These are phyloP conservation scores for Bombycilla garrulus DNA, from an alignment of 2,113 vertebrate genomes.

Conservation along the genomic window DNA sequence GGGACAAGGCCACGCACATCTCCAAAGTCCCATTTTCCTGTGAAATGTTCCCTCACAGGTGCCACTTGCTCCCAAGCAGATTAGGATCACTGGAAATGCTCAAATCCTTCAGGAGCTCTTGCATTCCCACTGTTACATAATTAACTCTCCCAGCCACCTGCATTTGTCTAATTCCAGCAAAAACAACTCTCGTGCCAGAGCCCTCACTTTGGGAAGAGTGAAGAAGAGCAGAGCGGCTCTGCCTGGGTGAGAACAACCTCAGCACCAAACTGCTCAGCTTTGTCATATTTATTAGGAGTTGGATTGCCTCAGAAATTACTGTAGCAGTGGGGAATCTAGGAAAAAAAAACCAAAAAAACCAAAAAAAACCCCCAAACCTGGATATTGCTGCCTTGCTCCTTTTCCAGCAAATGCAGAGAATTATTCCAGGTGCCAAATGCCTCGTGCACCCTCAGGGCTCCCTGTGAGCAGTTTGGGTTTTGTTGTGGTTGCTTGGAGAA, in stretches of 20 bases:
- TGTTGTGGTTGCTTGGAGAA: neutral
- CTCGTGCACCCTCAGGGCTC: neutral
- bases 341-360: neutral
- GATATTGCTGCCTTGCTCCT: neutral
- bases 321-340: neutral
- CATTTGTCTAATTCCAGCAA: conserved; percentile 8
- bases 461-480: neutral
- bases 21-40: neutral
- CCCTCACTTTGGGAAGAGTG: neutral
- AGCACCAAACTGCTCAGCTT: neutral
- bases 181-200: neutral
- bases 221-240: neutral
- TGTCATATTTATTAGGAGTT: neutral
- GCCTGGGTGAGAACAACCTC: neutral
- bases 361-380: neutral
- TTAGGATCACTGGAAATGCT: neutral
- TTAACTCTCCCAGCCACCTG: neutral
- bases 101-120: neutral
- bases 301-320: neutral
- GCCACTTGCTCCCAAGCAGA: neutral
- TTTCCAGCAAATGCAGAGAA: neutral
- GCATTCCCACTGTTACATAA: neutral
- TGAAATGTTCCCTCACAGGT: neutral
- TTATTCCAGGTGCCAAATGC: conserved; percentile 27
- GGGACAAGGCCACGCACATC: neutral